phyloP scores from a whole-genome alignment of 64 coral and sea anemone genomes.

The Dendronephthya gigantea region DNA sequence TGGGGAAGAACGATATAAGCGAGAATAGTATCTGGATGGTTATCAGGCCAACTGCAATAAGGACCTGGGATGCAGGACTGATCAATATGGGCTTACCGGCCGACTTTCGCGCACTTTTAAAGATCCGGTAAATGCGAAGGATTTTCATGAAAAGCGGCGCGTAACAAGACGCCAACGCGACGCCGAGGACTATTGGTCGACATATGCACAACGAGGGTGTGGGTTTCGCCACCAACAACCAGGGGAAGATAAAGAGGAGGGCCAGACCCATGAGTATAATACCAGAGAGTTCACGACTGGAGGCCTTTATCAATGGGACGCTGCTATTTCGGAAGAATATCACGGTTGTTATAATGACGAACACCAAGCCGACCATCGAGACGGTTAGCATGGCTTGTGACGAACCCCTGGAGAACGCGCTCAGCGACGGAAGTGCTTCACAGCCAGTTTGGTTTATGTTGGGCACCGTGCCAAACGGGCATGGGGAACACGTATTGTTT shows the following conservation, averaged over 20 bases:
- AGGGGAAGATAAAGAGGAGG: conserved; percentile 29
- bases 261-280: conserved; percentile 55
- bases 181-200: conserved; percentile 32
- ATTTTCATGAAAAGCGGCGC: conserved; percentile 71
- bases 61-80: conserved; percentile 64
- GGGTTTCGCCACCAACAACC: conserved; percentile 50
- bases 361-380: conserved; percentile 41
- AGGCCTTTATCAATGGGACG: conserved; percentile 70
- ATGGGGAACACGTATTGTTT: conserved; percentile 66
- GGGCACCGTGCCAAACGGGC: conserved; percentile 40
- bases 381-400: background rate
- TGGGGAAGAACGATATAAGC: conserved; percentile 60
- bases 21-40: conserved; percentile 60
- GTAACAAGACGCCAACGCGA: conserved; percentile 66
- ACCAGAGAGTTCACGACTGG: conserved; percentile 55
- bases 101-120: conserved; percentile 63
- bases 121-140: conserved; percentile 84
- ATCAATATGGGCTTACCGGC: conserved; percentile 57
- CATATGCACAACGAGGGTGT: conserved; percentile 27
- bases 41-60: conserved; percentile 50
- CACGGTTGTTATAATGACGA: conserved; percentile 26
- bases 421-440: conserved; percentile 31
- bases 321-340: conserved; percentile 53
- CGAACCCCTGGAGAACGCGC: background rate
- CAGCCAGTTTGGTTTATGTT: conserved; percentile 42